Percentiles rank a stretch among this genome's conserved stretches.
These are phyloP conservation scores for Sinonovacula constricta DNA, from an alignment of 1,140 invertebrate species.

Conservation along the genomic window DNA sequence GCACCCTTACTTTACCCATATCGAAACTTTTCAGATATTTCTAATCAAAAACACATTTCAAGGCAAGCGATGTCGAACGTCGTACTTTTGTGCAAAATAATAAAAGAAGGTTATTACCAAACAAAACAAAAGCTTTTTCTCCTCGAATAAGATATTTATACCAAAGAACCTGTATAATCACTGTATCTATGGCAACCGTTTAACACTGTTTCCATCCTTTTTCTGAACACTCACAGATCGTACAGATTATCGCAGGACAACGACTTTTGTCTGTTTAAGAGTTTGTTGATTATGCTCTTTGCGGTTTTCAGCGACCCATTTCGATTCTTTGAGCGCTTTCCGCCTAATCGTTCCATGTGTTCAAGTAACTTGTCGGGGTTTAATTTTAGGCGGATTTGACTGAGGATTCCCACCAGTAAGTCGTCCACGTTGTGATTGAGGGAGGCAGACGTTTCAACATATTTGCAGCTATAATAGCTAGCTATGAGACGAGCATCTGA, in stretches of 20 bases:
- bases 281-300: slow-evolving; percentile 55
- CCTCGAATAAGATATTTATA: no score
- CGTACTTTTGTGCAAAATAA: no score
- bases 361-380: slow-evolving; percentile 39
- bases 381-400: slow-evolving; percentile 78
- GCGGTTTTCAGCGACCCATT: slow-evolving; percentile 37
- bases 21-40: no score
- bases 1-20: no score
- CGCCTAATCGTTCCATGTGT: slow-evolving; percentile 15
- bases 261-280: slow-evolving; percentile 60
- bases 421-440: slow-evolving; percentile 91
- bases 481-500: slow-evolving; percentile 80
- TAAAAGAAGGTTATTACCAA: no score
- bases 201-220: no score
- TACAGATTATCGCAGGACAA: slow-evolving; percentile 65
- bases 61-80: no score
- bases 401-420: slow-evolving; percentile 87
- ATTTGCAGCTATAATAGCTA: slow-evolving; percentile 86
- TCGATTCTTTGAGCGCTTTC: slow-evolving; percentile 11
- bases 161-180: no score
- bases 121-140: no score
- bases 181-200: no score
- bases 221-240: no score
- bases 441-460: slow-evolving; percentile 89
- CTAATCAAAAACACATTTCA: no score